phyloP scores from a whole-genome alignment of 2,888 invertebrate species.

The Papilio demoleus region DNA sequence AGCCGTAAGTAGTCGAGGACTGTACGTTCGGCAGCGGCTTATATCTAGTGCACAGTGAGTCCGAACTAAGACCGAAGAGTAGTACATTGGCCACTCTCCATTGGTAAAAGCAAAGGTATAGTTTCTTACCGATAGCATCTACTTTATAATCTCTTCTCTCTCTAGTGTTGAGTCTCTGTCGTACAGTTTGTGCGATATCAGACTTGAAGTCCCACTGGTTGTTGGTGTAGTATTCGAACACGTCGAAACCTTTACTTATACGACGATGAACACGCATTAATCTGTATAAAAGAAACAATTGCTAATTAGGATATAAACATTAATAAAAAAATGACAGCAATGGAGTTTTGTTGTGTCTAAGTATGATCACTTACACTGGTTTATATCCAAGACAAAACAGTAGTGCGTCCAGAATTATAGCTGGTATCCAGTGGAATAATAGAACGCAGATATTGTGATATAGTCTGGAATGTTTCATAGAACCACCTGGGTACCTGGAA shows the following conservation, averaged over 20 bases:
- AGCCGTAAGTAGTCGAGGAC: no score
- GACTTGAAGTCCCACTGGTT: constrained; percentile 96
- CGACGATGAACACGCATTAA: constrained; percentile 92
- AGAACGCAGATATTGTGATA: constrained; percentile 92
- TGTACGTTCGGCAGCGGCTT: no score
- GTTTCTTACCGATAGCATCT: constrained; percentile 85
- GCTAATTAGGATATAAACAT: no score
- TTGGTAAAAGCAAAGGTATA: no score
- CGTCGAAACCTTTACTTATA: constrained; percentile 93
- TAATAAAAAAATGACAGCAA: no score
- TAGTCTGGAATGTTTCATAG: constrained; percentile 91
- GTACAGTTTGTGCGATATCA: constrained; percentile 83
- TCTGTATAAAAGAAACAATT: constrained; percentile 71
- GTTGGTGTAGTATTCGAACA: constrained; percentile 96
- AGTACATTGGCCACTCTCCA: no score
- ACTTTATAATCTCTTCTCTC: constrained; percentile 87
- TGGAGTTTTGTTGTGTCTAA: no score
- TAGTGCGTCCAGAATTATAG: constrained; percentile 91
- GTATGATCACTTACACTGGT: constrained; percentile 93
- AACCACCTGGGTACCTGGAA: constrained; percentile 90
- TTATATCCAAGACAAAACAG: constrained; percentile 92
- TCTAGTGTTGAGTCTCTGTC: constrained; percentile 84
- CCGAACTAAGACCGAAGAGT: no score
- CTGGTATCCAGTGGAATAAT: constrained; percentile 96
- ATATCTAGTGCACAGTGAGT: no score